Evolutionary conservation across 2,888 invertebrate species (phyloP), one percentile per base, ranked within the genome.

Genomic region (Oscheius sp.): DNA sequence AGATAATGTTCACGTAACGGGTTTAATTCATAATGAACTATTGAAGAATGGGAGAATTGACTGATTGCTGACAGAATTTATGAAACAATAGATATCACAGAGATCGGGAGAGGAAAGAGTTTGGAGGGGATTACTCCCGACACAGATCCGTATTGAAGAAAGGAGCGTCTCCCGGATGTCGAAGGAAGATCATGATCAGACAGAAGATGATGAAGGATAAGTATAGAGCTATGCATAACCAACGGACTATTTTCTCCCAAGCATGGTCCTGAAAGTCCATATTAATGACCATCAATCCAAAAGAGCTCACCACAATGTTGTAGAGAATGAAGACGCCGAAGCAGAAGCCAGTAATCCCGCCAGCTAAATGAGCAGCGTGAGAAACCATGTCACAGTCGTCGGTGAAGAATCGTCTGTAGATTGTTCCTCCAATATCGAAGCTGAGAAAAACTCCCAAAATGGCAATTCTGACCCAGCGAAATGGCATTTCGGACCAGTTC

Each of bases 401-500:
- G 29, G 92, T 91, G 73, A 93, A 91, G 90, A 96, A 95, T n/a
- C 95, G 92, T 89, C 94, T 93, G 90, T 96, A 96, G 47, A 98
- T 92, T 0, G 97, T 96, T 9, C 95, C 93, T 35, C 95, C 94
- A 63, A 96, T 92, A 90, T 99, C 98, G 60, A 94, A 93, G 0
- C 92, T 92, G 2, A 94, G 94, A 81, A 96, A 92, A 2, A 95
- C 90, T 0, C 95, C 85, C 89, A 97, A 94, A 21, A 95, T 93
- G 5, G 94, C 89, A 35, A 97, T 91, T 87, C 97, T 94, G 5
- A 94, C 92, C 83, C 94, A 92, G 0, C 95, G 95, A 89, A 94
- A 95, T 87, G 96, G 94, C 97, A 98, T 98, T 91, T 98, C 96
- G 21, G 93, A 92, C 95, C 96, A 98, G 90, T 98, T 98, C 95